These are phyloP conservation scores for Meteorus sp. DNA, from an alignment of 1,140 invertebrate species.

Conservation along the genomic window DNA sequence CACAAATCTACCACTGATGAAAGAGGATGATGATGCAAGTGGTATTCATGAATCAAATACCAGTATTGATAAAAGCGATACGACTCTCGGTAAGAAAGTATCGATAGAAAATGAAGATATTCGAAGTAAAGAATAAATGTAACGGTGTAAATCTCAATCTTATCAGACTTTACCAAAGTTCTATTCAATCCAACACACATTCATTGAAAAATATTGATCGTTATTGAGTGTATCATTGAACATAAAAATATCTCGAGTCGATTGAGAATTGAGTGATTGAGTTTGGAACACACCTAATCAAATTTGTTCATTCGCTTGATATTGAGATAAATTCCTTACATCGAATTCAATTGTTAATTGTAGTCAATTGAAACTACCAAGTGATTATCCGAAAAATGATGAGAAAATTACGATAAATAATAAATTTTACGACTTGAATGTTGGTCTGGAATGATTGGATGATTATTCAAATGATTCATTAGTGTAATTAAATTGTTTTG, in stretches of 20 bases:
- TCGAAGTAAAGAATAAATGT: slow-evolving; percentile 3
- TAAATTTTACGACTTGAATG: too few species aligned
- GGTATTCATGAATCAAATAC: slow-evolving; percentile 40
- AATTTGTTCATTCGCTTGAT: too few species aligned
- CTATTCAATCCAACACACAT: too few species aligned
- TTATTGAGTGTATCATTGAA: background rate
- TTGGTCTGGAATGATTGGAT: slow-evolving; percentile 9
- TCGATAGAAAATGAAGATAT: slow-evolving; percentile 11
- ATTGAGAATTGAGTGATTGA: too few species aligned
- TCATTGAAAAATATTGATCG: too few species aligned
- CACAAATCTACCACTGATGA: slow-evolving; percentile 60
- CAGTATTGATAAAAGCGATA: slow-evolving; percentile 43
- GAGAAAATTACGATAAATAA: too few species aligned
- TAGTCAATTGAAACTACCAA: too few species aligned
- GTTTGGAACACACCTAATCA: too few species aligned
- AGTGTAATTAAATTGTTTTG: slow-evolving; percentile 1
- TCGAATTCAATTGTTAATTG: too few species aligned
- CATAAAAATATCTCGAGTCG: background rate
- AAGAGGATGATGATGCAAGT: slow-evolving; percentile 58
- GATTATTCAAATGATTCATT: slow-evolving; percentile 8
- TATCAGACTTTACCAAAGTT: background rate
- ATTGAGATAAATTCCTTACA: too few species aligned
- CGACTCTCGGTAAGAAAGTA: slow-evolving; percentile 41
- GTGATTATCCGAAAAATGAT: too few species aligned
- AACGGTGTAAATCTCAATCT: slow-evolving; percentile 1